A percentile compares a stretch with the other conserved stretches of the same genome.
These are phyloP conservation scores for Ochropleura plecta DNA, from an alignment of 2,888 invertebrate species.

Conservation along the genomic window DNA sequence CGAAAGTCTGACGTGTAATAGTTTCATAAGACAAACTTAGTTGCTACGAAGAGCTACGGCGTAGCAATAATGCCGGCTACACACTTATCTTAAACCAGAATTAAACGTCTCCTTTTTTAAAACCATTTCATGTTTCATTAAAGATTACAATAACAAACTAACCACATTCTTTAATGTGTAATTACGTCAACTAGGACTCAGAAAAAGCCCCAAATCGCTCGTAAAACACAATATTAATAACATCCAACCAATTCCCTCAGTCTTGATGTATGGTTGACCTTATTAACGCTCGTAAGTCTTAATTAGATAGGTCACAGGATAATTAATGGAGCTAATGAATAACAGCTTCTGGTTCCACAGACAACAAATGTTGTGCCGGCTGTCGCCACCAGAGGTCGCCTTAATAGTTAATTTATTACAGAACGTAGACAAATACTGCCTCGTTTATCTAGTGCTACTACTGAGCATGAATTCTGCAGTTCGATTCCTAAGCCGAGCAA, in stretches of 20 bases:
- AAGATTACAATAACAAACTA: background rate
- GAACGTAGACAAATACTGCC: background rate
- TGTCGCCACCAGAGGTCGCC: constrained; percentile 42
- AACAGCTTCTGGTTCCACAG: constrained; percentile 47
- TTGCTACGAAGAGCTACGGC: constrained; percentile 16
- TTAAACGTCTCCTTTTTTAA: background rate
- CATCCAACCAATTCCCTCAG: constrained; percentile 24
- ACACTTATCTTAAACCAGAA: background rate
- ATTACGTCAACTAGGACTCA: background rate
- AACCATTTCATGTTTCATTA: no score
- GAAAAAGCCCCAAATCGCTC: background rate
- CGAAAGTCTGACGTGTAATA: background rate
- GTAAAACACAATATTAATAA: constrained; percentile 17
- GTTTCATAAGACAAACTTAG: background rate
- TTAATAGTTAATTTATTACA: constrained; percentile 21
- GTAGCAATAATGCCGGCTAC: background rate
- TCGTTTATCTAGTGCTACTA: background rate
- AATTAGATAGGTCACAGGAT: constrained; percentile 61
- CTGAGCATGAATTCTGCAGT: background rate
- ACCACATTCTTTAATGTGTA: background rate
- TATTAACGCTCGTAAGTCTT: constrained; percentile 49
- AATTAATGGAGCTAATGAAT: constrained; percentile 62
- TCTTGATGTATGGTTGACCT: constrained; percentile 42
- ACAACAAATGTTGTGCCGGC: constrained; percentile 42
- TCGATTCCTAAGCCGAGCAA: background rate